phyloP scores from a whole-genome alignment of 2,113 vertebrate genomes.

The Fukomys damarensis region DNA sequence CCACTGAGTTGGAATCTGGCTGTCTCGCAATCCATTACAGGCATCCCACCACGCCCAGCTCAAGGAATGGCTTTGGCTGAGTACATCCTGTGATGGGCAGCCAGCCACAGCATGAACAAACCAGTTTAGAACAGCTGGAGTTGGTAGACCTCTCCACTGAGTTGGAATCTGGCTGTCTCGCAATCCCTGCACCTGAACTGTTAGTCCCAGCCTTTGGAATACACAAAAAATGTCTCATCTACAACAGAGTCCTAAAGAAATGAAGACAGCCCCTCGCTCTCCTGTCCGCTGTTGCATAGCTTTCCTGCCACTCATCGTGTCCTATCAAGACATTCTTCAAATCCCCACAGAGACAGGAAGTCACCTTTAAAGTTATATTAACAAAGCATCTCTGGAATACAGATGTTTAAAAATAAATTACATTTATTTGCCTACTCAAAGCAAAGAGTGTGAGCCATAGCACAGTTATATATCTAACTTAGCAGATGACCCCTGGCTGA shows the following conservation, averaged over 20 bases:
- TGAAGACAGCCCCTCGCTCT: neutral
- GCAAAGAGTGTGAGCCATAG: neutral
- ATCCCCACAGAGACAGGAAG: neutral
- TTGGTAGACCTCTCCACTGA: neutral
- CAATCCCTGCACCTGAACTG: neutral
- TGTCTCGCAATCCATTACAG: no score
- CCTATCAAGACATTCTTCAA: neutral
- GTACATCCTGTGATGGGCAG: neutral
- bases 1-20: neutral
- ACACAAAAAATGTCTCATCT: neutral
- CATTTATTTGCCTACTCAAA: constrained; percentile 37
- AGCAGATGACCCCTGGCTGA: neutral
- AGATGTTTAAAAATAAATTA: neutral
- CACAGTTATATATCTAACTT: neutral
- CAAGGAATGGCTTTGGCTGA: neutral
- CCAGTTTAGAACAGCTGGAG: neutral
- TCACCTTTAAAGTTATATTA: neutral
- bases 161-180: neutral
- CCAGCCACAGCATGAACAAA: neutral
- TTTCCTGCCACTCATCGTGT: neutral
- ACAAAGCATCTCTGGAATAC: neutral
- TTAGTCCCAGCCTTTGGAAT: neutral
- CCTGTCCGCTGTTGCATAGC: neutral
- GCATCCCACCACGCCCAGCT: neutral
- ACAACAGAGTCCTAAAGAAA: neutral